Base-by-base conservation (phyloP, 1,140 invertebrate species). In the Caenorhabditis elegans region DNA sequence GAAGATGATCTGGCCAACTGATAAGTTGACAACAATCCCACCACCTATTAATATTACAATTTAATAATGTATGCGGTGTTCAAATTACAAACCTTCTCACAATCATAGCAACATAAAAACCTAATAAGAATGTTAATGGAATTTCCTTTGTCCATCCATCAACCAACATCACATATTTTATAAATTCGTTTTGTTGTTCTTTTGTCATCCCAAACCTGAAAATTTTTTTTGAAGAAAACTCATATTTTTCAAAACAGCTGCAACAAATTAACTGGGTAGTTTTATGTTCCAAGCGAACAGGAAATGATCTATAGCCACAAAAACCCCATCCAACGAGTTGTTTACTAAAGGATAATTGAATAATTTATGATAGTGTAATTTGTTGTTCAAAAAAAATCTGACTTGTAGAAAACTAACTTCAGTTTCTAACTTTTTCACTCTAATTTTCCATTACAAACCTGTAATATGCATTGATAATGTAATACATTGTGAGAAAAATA, bases 41-140 rank as follows among this genome's bases (percentile, higher is more conserved):
- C 87, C 87, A 88, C 55, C 80, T 77, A 36, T n/a, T n/a, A 48
- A 81, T 31, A 4, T 10, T 6, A 17, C 47, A 17, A 26, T 53
- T 10, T 26, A 1, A 22, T 17, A 13, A 8, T 36, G 8, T 31
- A 60, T 26, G n/a, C 24, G 19, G 28, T 22, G 24, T 4, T 26
- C 4, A 22, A 53, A 43, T 28, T n/a, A 47, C 22, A 19, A 17
- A 82, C 43, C 87, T 77, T 24, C 76, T 65, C n/a, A 88, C 86
- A 34, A 86, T 85, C 78, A 88, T 79, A 6, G 87, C 85, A n/a
- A 88, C 87, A 70, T 88, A 88, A 78, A 88, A 88, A 24, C 87
- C 87, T 19, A 88, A 80, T 22, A 83, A 34, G 78, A 88, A 88
- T 6, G 86, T 85, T 36, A 88, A 78, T 10, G 87, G 87, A 36